Evolutionary conservation across 2,888 invertebrate species (phyloP).

Genomic region (Caradrina clavipalpis): DNA sequence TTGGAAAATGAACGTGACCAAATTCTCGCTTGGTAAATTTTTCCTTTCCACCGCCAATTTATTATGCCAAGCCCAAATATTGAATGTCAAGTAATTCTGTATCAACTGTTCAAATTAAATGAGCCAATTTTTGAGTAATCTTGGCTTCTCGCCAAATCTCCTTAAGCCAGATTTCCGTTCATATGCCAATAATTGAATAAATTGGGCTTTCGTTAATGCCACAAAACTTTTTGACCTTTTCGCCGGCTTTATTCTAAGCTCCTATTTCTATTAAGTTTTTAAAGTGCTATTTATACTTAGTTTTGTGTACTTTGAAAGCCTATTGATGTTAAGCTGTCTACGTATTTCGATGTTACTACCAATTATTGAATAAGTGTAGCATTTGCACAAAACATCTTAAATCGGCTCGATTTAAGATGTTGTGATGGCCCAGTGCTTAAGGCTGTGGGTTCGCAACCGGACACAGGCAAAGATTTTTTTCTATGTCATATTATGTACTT

Average conservation of each 20-base stretch:
- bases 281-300: constrained; percentile 10
- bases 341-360: not conserved
- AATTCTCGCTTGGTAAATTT: too few species aligned
- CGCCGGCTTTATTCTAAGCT: not conserved
- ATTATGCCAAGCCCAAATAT: not conserved
- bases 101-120: constrained; percentile 19
- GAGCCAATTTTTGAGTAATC: constrained; percentile 21
- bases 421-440: too few species aligned
- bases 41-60: too few species aligned
- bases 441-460: too few species aligned
- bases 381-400: too few species aligned
- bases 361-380: too few species aligned
- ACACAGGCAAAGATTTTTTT: too few species aligned
- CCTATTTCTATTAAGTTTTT: constrained; percentile 1
- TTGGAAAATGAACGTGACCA: too few species aligned
- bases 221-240: constrained; percentile 13
- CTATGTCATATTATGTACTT: too few species aligned
- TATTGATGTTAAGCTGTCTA: not conserved
- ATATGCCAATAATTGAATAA: constrained; percentile 32
- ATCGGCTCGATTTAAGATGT: too few species aligned
- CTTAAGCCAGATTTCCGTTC: constrained; percentile 12
- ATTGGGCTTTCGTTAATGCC: not conserved
- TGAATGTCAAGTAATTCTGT: not conserved
- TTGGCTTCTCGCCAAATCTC: constrained; percentile 33
- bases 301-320: not conserved